Percentiles rank a stretch among this genome's conserved stretches.
These are phyloP conservation scores for Nestor notabilis DNA, from an alignment of 2,113 vertebrate genomes.

Conservation along the genomic window DNA sequence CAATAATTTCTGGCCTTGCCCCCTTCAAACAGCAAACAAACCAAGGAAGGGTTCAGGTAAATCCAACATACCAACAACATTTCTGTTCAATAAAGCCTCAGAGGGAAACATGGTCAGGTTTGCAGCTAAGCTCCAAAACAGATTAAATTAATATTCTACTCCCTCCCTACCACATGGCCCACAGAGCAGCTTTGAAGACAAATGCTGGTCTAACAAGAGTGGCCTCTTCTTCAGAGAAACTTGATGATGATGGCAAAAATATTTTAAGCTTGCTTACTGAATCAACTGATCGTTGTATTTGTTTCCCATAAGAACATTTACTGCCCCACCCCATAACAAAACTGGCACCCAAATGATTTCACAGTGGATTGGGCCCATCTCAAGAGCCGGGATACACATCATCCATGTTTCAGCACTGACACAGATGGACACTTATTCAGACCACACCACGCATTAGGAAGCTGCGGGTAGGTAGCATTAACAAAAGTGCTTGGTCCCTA, in stretches of 20 bases:
- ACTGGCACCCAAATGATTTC: not conserved
- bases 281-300: not conserved
- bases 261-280: not conserved
- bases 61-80: not conserved
- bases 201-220: not conserved
- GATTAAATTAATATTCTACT: not conserved
- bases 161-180: not conserved
- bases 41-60: not conserved
- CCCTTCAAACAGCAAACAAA: not conserved
- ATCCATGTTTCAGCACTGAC: not conserved
- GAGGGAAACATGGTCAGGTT: not conserved
- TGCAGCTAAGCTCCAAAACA: not conserved
- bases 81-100: not conserved
- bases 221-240: not conserved
- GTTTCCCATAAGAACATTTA: not conserved
- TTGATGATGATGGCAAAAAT: not conserved
- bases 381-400: rapidly evolving
- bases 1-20: not conserved
- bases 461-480: not conserved
- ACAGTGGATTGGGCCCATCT: not conserved
- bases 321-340: rapidly evolving
- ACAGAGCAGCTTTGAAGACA: not conserved
- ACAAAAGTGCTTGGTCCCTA: not conserved
- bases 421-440: not conserved
- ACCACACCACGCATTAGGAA: not conserved